Base-by-base conservation (phyloP, 2,797 vertebrate species). In the Spondyliosoma cantharus region DNA sequence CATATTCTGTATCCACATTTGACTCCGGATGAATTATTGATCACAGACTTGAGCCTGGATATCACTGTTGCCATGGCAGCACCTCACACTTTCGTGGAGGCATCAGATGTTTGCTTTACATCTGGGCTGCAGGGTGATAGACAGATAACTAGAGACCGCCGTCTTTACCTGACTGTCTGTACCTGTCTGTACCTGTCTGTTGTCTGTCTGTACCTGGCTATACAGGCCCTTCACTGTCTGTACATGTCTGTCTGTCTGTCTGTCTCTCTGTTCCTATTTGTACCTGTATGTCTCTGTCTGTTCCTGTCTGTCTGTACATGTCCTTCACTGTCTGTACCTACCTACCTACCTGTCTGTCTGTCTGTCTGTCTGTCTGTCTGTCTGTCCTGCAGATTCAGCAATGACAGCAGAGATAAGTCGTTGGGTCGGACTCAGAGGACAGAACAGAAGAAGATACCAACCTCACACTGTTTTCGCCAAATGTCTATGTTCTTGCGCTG, bases 401-500 rank as follows among this genome's bases (percentile, higher is more conserved):
- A 6, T 78, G 78, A 83, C 80, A 83, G 84, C 80, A 72, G 74
- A 85, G 72, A 58, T 65, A 85, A 75, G 75, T 69, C 62, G 71
- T 75, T 88, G 91, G 92, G 92, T 87, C 89, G 89, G 88, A 92
- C 92, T 90, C 95, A 91, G 95, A 91, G 94, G 89, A 93, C 93
- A 96, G 81, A 93, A 93, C 92, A 91, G 91, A 90, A 91, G 93
- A 94, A 94, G 93, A 91, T 95, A 98, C 98, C 96, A 96, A 99
- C 98, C 98, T 99, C 97, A 90, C 97, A 98, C 93, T 98, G 97
- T 93, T 99, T 99, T 94, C 97, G 95, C 98, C 98, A 99, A 94
- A 98, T 97, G 96, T 99, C 98, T 96, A 99, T 97, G 97, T 99
- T 99, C 97, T 98, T 99, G 96, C 98, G 97, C 95, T 99, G 98